phyloP scores from a whole-genome alignment of 2,797 vertebrate genomes.

The Arnoldichthys spilopterus region DNA sequence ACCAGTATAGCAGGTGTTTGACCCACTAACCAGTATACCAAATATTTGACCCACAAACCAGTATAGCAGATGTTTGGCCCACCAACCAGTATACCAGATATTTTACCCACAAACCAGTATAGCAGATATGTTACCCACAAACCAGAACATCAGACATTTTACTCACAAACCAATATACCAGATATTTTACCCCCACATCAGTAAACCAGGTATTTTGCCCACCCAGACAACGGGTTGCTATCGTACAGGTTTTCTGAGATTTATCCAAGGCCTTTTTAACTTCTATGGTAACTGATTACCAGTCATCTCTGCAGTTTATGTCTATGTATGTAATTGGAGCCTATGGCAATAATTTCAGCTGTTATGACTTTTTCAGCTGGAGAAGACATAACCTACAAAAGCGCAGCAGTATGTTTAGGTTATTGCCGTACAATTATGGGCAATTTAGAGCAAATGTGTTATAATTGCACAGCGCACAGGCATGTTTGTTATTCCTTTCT shows the following conservation, averaged over 20 bases:
- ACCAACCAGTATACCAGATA: too few relatives aligned
- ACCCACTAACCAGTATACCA: too few relatives aligned
- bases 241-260: neutral
- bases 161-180: too few relatives aligned
- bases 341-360: conserved; percentile 20
- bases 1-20: too few relatives aligned
- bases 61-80: too few relatives aligned
- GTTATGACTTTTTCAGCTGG: conserved; percentile 18
- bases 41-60: too few relatives aligned
- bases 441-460: conserved; percentile 57
- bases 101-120: too few relatives aligned
- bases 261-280: neutral
- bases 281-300: neutral
- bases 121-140: too few relatives aligned
- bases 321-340: conserved; percentile 4
- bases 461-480: conserved; percentile 48
- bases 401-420: conserved; percentile 38
- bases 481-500: conserved; percentile 61
- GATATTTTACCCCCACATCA: too few relatives aligned
- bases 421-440: conserved; percentile 44
- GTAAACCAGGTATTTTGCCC: too few relatives aligned
- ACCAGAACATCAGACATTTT: too few relatives aligned
- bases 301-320: neutral
- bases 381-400: conserved; percentile 40
- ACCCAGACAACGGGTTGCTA: too few relatives aligned